Percentiles rank a stretch among this genome's conserved stretches.
phyloP scores from a whole-genome alignment of 1,140 invertebrate genomes.

The Gonioctena quinquepunctata region DNA sequence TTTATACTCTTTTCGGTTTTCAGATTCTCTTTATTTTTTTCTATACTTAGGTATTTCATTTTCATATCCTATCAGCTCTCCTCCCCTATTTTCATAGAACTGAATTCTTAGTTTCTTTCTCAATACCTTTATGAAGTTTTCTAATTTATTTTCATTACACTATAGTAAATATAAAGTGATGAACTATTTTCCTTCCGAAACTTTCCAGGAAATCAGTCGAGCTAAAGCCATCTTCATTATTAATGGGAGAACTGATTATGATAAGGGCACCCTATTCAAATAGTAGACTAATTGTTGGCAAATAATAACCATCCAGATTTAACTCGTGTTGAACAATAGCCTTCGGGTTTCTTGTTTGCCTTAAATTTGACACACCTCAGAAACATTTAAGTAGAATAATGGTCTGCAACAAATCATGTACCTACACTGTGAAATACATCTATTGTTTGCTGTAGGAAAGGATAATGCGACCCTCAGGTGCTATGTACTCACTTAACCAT shows the following conservation, averaged over 20 bases:
- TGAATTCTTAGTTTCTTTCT: too few relatives aligned
- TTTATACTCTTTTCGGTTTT: too few relatives aligned
- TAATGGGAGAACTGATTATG: neutral
- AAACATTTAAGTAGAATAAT: neutral
- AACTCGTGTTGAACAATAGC: neutral
- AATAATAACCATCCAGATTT: neutral
- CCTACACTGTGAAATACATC: neutral
- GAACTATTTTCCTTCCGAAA: too few relatives aligned
- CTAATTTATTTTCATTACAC: too few relatives aligned
- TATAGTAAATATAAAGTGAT: too few relatives aligned
- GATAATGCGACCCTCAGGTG: neutral
- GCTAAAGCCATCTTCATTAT: neutral
- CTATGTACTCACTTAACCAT: neutral
- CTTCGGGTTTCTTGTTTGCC: neutral
- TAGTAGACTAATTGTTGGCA: neutral
- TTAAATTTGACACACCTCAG: neutral
- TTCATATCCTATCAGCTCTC: too few relatives aligned
- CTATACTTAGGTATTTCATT: too few relatives aligned
- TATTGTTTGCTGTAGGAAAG: neutral
- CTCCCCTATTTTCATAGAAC: too few relatives aligned
- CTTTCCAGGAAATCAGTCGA: neutral
- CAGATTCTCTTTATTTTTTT: too few relatives aligned
- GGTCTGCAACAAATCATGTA: neutral
- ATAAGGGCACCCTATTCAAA: neutral
- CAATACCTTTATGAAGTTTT: too few relatives aligned